A percentile compares a stretch with the other conserved stretches of the same genome.
Conservation (phyloP, 2,888 invertebrate genomes). For the Herminia tarsipennalis region DNA sequence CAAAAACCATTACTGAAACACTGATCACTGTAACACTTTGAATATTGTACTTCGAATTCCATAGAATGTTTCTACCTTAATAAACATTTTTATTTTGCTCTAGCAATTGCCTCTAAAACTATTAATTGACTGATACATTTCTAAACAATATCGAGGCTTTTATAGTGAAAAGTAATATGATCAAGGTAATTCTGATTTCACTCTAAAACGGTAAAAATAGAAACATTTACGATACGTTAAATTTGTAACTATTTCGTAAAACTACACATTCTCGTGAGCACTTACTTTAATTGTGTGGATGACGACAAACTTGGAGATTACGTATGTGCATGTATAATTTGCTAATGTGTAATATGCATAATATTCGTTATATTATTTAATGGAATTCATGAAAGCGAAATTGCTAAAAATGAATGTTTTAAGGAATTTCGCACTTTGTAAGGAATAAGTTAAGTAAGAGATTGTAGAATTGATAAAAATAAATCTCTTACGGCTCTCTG, state of each 20-base stretch:
- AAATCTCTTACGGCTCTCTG: no score
- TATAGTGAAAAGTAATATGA: conserved; percentile 2
- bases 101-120: conserved; percentile 6
- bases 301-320: conserved; percentile 24
- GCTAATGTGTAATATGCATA: no score
- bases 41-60: no score
- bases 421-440: no score
- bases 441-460: no score
- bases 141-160: conserved; percentile 1
- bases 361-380: no score
- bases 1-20: no score
- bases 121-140: conserved; percentile 30
- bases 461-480: no score
- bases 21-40: no score
- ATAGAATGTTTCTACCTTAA: not conserved
- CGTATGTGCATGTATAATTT: not conserved
- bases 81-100: not conserved
- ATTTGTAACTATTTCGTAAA: conserved; percentile 3
- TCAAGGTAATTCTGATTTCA: conserved; percentile 7
- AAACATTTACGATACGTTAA: not conserved
- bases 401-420: no score
- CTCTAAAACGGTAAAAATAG: conserved; percentile 1
- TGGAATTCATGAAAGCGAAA: no score
- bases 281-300: not conserved
- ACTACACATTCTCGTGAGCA: not conserved